These are phyloP conservation scores for Antheraea pernyi DNA, from an alignment of 1,140 invertebrate species.

Conservation along the genomic window DNA sequence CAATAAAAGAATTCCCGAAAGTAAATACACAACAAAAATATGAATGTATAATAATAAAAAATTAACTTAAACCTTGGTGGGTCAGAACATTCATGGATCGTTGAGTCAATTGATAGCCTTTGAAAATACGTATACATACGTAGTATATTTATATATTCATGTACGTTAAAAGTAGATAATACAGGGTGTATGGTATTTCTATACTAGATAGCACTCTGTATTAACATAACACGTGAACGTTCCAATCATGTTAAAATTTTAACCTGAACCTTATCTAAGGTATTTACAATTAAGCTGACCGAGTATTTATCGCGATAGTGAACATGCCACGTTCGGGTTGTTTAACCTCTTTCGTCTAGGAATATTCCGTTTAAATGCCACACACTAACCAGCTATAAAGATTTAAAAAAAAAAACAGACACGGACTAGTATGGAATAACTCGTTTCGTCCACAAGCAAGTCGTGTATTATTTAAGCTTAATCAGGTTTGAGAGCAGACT, in stretches of 20 bases:
- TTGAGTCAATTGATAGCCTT: background rate
- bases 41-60: background rate
- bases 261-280: constrained; percentile 11
- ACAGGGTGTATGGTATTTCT: background rate
- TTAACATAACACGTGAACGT: background rate
- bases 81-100: background rate
- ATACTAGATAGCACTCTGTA: background rate
- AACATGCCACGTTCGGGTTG: constrained; percentile 10
- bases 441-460: background rate
- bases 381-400: constrained; percentile 2
- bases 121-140: background rate
- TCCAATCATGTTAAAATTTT: background rate
- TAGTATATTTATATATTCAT: background rate
- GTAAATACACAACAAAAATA: no score
- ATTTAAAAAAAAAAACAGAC: background rate
- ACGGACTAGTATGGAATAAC: constrained; percentile 6
- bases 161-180: background rate
- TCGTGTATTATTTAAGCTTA: constrained; percentile 1
- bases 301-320: constrained; percentile 10
- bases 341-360: constrained; percentile 12
- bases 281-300: constrained; percentile 11
- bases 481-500: constrained; percentile 9
- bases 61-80: background rate
- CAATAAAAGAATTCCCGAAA: no score
- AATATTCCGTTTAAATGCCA: constrained; percentile 10